Base-by-base conservation (phyloP, 2,797 vertebrate genomes). In the Poeciliopsis turneri region DNA sequence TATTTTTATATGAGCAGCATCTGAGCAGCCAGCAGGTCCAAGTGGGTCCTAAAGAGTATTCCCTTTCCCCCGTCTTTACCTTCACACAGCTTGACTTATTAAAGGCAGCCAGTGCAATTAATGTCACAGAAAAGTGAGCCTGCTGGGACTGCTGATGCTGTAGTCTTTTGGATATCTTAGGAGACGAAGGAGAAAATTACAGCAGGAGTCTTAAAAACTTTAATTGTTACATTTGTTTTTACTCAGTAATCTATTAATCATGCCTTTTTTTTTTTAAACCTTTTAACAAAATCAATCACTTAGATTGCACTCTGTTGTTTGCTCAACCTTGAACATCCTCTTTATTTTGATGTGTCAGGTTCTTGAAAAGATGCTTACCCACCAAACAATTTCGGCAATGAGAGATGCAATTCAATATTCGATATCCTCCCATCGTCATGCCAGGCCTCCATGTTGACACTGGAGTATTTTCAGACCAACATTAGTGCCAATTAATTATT, bases 401-500 rank as follows among this genome's bases (percentile, higher is more conserved):
- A 78, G 83, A 88, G 86, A 91, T 71, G 81, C 70, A 80, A 79
- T 87, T 82, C 86, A 72, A 88, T 90, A 88, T 82, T 88, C 88
- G 73, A 81, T 79, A 82, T 86, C 79, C 51, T 64, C 71, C 79
- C 33, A 28, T 77, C 71, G 41, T 90, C 81, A 84, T 86, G 74
- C 74, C 59, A 80, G 76, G 70, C 72, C 74, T 59, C 75, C 79
- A 83, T 86, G 84, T 87, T 85, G 85, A 91, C 82, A 80, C 80
- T 16, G 10, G 72, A 86, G 87, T 93, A 94, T 94, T 93, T 92
- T 70, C 72, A 92, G 92, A 84, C 25, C 73, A 64, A 85, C 80
- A 59, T 90, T 78, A 91, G 85, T 74, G 53, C 33, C 1, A 70
- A 89, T 94, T 90, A 69, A 94, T 92, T 91, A 94, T 93, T 92